Percentiles rank a stretch among this genome's conserved stretches.
phyloP scores from a whole-genome alignment of 2,113 vertebrate species.

The Plecturocebus donacophilus region DNA sequence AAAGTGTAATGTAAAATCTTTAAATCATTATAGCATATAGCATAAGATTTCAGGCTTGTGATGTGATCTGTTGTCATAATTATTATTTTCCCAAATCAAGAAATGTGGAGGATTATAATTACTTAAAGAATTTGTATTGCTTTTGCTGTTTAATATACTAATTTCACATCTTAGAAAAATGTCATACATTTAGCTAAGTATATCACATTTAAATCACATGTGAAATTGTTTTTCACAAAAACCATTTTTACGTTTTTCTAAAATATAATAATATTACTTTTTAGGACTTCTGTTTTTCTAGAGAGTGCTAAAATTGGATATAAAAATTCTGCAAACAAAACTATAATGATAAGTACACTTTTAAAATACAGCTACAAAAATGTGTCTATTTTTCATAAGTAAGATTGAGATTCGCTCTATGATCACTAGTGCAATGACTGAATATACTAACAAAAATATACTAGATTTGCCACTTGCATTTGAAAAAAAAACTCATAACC shows the following conservation, averaged over 20 bases:
- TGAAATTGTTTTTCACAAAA: background rate
- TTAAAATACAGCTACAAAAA: background rate
- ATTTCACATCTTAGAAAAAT: background rate
- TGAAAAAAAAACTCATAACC: too few species aligned
- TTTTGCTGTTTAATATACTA: background rate
- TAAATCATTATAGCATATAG: background rate
- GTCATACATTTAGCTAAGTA: background rate
- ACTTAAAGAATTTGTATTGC: background rate
- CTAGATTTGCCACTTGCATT: too few species aligned
- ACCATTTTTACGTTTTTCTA: background rate
- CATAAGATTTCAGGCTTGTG: background rate
- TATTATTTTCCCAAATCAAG: slow-evolving; percentile 21
- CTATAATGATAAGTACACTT: background rate
- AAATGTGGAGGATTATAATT: background rate
- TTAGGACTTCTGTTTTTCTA: background rate
- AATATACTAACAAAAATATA: background rate
- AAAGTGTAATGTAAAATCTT: background rate
- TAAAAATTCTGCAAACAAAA: background rate
- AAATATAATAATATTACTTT: background rate
- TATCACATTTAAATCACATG: background rate
- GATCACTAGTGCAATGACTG: background rate
- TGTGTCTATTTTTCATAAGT: background rate
- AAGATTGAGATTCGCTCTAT: background rate
- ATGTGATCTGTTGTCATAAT: background rate
- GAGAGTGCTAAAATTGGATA: background rate